phyloP scores from a whole-genome alignment of 2,113 vertebrate genomes.

The Panthera uncia region DNA sequence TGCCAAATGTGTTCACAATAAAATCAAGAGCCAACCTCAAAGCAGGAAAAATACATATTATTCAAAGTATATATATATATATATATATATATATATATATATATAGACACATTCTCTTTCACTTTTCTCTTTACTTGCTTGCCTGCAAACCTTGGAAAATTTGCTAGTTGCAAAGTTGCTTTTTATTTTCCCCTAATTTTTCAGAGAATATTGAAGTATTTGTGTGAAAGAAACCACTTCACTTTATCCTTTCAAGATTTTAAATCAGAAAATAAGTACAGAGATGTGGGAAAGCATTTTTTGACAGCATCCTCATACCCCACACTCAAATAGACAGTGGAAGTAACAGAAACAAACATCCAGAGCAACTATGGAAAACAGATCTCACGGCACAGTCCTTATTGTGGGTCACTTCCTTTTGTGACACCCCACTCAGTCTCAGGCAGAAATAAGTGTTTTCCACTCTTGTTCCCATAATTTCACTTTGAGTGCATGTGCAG shows the following conservation, averaged over 20 bases:
- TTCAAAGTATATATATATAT: background rate
- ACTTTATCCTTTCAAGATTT: background rate
- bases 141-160: background rate
- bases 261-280: background rate
- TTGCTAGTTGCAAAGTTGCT: background rate
- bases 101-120: background rate
- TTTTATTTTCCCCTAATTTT: conserved; percentile 31
- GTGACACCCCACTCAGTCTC: background rate
- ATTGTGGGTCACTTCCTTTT: background rate
- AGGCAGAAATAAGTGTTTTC: background rate
- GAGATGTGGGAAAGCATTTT: background rate
- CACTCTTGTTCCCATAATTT: background rate
- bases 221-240: background rate
- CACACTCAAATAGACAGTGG: background rate
- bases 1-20: conserved; percentile 12
- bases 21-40: conserved; percentile 31
- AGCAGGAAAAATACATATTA: background rate
- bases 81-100: fast-evolving
- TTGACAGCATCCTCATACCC: background rate
- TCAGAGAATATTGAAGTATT: background rate
- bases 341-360: conserved; percentile 24
- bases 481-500: background rate
- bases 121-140: conserved; percentile 23
- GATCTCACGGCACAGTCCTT: background rate
- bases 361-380: background rate